Base-by-base conservation (phyloP, 1,140 invertebrate species). In the Aphis craccivora region DNA sequence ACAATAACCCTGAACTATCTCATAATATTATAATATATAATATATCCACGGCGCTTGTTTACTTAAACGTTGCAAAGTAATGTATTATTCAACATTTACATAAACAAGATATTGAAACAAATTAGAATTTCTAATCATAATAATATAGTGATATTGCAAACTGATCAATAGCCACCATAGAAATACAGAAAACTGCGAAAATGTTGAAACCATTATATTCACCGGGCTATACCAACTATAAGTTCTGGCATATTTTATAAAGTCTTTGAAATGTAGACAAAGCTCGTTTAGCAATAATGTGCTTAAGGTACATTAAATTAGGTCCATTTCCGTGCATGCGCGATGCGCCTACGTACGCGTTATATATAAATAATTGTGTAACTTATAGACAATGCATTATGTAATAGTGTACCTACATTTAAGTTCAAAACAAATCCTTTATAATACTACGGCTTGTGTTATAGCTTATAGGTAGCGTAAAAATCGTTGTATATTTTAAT, bases 1-100 rank as follows among this genome's bases (percentile, higher is more conserved):
- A 76, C 60, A 76, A 76, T 76, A n/a, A 76, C 60, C n/a, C 30
- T 76, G 60, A 76, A 76, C 30, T n/a, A 76, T 76, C 60, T 76
- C 30, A 35, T 76, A 14, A 6, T 53, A 7, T 53, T 53, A 7
- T 53, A 53, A 18, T 48, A 53, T 53, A 53, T 53, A 53, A 53
- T n/a, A 76, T 76, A 60, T 18, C n/a, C n/a, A 76, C n/a, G n/a
- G 14, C 18, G 60, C 4, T 76, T 76, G 30, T 76, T 76, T n/a
- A 76, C 60, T 76, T 76, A n/a, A 76, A 76, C 18, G 0, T n/a
- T 76, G n/a, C 18, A n/a, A 18, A 76, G 14, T 20, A n/a, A 76
- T n/a, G 14, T 76, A 76, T 76, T n/a, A 76, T 76, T 76, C 60
- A 76, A 76, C 11, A 11, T n/a, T 76, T 76, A n/a, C 60, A 0